phyloP scores from a whole-genome alignment of 2,888 invertebrate species.

The Tipula unca region DNA sequence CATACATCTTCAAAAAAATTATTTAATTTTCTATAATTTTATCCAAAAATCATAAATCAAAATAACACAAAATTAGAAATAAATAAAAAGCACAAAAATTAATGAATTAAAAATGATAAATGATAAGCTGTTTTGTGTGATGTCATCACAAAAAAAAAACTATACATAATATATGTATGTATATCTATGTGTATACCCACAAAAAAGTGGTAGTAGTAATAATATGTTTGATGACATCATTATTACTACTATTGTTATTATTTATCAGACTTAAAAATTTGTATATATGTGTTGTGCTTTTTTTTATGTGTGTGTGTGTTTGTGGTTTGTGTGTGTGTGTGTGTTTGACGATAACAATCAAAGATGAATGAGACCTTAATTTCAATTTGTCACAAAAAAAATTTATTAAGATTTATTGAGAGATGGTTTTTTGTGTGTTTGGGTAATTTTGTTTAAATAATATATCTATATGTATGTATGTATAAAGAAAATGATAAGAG shows the following conservation, averaged over 20 bases:
- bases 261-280: neutral
- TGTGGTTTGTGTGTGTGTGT: neutral
- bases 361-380: neutral
- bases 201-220: neutral
- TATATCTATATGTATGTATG: no score
- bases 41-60: conserved; percentile 8
- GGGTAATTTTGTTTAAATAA: neutral
- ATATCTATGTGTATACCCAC: neutral
- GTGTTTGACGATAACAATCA: neutral
- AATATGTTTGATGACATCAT: neutral
- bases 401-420: neutral
- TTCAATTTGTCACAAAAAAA: neutral
- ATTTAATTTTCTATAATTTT: neutral
- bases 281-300: neutral
- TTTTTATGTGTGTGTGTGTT: neutral
- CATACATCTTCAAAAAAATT: neutral
- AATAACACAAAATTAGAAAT: conserved; percentile 14
- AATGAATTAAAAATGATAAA: conserved; percentile 8
- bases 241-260: neutral
- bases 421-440: neutral
- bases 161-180: neutral
- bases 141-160: neutral
- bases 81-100: neutral
- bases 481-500: neutral
- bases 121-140: neutral